A percentile compares a stretch with the other conserved stretches of the same genome.
Conservation (phyloP, 2,797 vertebrate genomes). For the Momotus momota region DNA sequence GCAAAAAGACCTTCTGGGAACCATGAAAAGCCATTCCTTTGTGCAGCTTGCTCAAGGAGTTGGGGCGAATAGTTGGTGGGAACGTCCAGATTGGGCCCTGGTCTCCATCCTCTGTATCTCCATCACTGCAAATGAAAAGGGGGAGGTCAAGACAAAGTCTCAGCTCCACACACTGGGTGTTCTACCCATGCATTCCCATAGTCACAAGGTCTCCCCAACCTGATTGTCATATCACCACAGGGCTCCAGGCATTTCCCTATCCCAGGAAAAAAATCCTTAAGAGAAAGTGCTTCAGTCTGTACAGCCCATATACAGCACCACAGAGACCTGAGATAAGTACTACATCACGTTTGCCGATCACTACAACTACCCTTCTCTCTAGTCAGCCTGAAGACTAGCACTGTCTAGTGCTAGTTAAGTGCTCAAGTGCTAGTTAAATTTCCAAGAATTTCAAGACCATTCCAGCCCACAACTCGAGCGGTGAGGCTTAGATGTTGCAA, state of each 20-base stretch:
- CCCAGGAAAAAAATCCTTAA: neutral
- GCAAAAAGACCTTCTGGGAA: slow-evolving; percentile 82
- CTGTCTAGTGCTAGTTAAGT: neutral
- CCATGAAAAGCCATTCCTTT: slow-evolving; percentile 86
- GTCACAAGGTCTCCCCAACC: neutral
- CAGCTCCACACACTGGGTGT: fast-evolving
- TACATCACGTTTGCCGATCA: neutral
- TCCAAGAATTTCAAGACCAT: neutral
- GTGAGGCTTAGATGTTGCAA: neutral
- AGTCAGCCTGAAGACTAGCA: neutral
- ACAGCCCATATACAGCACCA: neutral
- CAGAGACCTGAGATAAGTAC: neutral
- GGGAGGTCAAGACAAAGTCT: neutral
- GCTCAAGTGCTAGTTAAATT: neutral
- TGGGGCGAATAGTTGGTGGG: slow-evolving; percentile 92
- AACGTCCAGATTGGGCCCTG: slow-evolving; percentile 94
- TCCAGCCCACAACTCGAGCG: neutral
- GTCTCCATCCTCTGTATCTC: slow-evolving; percentile 88
- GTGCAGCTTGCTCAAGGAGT: slow-evolving; percentile 90
- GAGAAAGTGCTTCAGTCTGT: neutral
- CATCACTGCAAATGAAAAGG: slow-evolving; percentile 81
- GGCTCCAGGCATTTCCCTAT: neutral
- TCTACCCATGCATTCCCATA: neutral
- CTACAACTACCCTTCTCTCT: neutral
- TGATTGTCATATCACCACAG: neutral